Percentiles rank a stretch among this genome's conserved stretches.
phyloP scores from a whole-genome alignment of 1,140 invertebrate species.

The Metopolophium dirhodum region DNA sequence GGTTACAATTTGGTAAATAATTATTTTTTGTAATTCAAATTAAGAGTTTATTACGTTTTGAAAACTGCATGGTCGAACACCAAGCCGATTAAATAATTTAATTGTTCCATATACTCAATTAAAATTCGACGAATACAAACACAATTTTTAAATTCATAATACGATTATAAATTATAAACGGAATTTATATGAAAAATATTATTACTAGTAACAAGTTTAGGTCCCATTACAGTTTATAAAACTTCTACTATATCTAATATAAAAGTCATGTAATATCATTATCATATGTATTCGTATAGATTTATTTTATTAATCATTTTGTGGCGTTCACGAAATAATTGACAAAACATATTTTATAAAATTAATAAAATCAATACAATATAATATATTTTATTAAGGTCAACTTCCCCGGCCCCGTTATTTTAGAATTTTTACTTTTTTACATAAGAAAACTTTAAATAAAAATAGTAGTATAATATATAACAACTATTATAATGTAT shows the following conservation, averaged over 20 bases:
- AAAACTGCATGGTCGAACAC: slow-evolving; percentile 13
- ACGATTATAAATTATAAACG: not conserved
- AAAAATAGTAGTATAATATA: too few species aligned
- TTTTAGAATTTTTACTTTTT: too few species aligned
- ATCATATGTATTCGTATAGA: not conserved
- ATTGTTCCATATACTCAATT: slow-evolving; percentile 20
- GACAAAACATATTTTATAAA: not conserved
- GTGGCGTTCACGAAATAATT: not conserved
- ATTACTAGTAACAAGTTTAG: not conserved
- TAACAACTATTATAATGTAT: too few species aligned
- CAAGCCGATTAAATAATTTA: slow-evolving; percentile 19
- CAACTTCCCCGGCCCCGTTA: not conserved
- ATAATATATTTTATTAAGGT: not conserved
- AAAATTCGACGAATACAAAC: not conserved
- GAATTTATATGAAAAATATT: not conserved
- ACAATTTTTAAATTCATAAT: not conserved
- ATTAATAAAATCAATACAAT: not conserved
- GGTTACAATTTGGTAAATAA: not conserved
- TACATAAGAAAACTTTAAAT: too few species aligned
- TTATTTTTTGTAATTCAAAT: slow-evolving; percentile 13
- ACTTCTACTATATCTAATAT: not conserved
- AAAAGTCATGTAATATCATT: not conserved
- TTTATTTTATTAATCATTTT: not conserved
- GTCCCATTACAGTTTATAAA: not conserved
- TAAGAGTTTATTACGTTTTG: not conserved